Conservation (phyloP, 30 jellyfish, hydroid and myxozoan genomes). For the Turritopsis rubra region DNA sequence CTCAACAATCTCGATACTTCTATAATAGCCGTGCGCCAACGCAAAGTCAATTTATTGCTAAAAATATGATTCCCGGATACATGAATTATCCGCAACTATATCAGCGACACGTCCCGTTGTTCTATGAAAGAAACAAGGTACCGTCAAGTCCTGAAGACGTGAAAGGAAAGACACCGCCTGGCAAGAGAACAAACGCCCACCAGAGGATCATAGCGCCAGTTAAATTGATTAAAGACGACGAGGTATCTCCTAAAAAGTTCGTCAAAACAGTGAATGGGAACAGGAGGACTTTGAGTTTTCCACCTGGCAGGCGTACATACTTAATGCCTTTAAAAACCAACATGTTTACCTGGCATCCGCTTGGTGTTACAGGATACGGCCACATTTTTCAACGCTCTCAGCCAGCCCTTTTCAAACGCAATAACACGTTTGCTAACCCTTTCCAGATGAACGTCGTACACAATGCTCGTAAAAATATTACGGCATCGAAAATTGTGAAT, state of each 20-base stretch:
- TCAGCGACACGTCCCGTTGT: not conserved
- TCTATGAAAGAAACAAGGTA: not conserved
- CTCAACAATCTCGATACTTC: not conserved
- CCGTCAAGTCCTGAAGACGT: conserved; percentile 5
- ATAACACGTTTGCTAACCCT: not conserved
- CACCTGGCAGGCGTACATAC: not conserved
- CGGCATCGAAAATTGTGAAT: not conserved
- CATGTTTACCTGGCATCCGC: not conserved
- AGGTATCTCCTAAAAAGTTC: not conserved
- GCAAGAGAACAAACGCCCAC: not conserved
- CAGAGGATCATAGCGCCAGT: not conserved
- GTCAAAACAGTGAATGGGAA: not conserved
- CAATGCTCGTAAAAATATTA: not conserved
- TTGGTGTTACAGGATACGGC: not conserved
- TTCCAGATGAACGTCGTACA: not conserved
- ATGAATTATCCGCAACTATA: not conserved
- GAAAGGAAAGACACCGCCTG: not conserved
- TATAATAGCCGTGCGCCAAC: not conserved
- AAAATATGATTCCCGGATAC: not conserved
- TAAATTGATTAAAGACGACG: conserved; percentile 1
- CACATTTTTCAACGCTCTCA: not conserved
- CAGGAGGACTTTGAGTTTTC: not conserved
- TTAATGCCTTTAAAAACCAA: not conserved
- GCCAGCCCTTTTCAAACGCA: not conserved
- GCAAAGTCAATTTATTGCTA: not conserved